These are phyloP conservation scores for Luidia sarsii DNA, from an alignment of 53 echinoderm and acorn worm species.

Conservation along the genomic window DNA sequence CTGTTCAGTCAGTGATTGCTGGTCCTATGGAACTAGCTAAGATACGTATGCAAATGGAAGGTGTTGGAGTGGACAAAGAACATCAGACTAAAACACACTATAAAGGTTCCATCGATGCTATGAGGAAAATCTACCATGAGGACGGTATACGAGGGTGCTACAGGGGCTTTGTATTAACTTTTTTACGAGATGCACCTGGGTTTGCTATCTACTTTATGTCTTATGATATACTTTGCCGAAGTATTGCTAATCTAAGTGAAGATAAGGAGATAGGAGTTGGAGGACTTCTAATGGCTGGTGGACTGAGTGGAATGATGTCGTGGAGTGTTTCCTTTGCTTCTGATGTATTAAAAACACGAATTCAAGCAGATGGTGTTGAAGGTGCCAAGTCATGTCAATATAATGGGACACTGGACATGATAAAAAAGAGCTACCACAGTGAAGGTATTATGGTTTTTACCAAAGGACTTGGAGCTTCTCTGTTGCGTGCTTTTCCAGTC, in stretches of 20 bases:
- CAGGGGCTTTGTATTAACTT: conserved; percentile 72
- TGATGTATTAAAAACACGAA: conserved; percentile 82
- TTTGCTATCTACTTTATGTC: conserved; percentile 86
- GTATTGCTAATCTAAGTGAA: conserved; percentile 50
- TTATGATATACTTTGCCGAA: conserved; percentile 76
- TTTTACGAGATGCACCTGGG: conserved; percentile 82
- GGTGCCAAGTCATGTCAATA: conserved; percentile 67
- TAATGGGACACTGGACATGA: conserved; percentile 72
- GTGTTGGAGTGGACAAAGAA: conserved; percentile 58
- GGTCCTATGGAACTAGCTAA: conserved; percentile 99
- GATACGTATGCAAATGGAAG: conserved; percentile 87
- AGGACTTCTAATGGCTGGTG: conserved; percentile 79
- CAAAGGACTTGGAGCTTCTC: conserved; percentile 80
- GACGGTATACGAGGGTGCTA: conserved; percentile 87
- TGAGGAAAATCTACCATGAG: conserved; percentile 65
- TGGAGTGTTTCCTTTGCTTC: conserved; percentile 74
- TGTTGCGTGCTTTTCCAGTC: conserved; percentile 92
- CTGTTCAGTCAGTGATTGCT: conserved; percentile 79
- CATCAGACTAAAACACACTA: conserved; percentile 49
- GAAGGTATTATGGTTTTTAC: conserved; percentile 79
- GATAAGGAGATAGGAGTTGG: conserved; percentile 76
- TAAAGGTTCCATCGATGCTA: conserved; percentile 79
- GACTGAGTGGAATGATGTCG: conserved; percentile 83
- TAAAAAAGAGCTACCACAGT: conserved; percentile 65
- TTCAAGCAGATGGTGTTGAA: conserved; percentile 82